Evolutionary conservation across 2,797 vertebrate species (phyloP), one percentile per base, ranked within the genome.

Genomic region (Bradypodion ventrale): DNA sequence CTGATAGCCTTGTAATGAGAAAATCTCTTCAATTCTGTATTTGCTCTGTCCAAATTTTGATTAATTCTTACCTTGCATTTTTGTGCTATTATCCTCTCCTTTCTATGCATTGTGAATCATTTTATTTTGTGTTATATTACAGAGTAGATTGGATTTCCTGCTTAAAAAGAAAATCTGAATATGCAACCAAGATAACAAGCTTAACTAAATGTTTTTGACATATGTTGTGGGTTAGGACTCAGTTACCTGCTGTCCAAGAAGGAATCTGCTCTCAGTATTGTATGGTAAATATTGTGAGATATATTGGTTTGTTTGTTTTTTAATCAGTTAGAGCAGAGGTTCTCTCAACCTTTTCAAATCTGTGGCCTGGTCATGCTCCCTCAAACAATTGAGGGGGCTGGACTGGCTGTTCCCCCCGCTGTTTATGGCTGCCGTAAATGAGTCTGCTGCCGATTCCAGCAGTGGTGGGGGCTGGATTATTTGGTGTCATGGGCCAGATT

Each of bases 101-200:
- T 87, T 80, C 8, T 83, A 72, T 68, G 89, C 25, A 75, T 72
- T 25, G 19, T 10, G 78, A 82, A 78, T 74, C 84, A 80, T 88
- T 92, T 92, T 87, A 82, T 78, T 87, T 88, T 72, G 65, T 84
- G 84, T n/a, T 82, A 37, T 87, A 88, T 82, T 89, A 32, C 73
- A 60, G 81, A 78, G 68, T 87, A 89, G 32, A n/a, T 35, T 49
- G 1, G 80, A 77, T 89, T 92, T 91, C 56, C 70, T 78, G 52
- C 52, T 79, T 49, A 84, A 83, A 46, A 35, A 89, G 90, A 32
- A 0, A 0, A 19, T 25, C 21, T 81, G 88, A 87, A 65, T 89
- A 56, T 63, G 85, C 73, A 87, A 72, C 82, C 83, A 87, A 86
- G 46, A 60, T 85, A 62, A 83, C 56, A 60, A 12, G 0, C 56